Percentiles rank a stretch among this genome's conserved stretches.
phyloP scores from a whole-genome alignment of 2,888 invertebrate genomes.

The Noctua janthe region DNA sequence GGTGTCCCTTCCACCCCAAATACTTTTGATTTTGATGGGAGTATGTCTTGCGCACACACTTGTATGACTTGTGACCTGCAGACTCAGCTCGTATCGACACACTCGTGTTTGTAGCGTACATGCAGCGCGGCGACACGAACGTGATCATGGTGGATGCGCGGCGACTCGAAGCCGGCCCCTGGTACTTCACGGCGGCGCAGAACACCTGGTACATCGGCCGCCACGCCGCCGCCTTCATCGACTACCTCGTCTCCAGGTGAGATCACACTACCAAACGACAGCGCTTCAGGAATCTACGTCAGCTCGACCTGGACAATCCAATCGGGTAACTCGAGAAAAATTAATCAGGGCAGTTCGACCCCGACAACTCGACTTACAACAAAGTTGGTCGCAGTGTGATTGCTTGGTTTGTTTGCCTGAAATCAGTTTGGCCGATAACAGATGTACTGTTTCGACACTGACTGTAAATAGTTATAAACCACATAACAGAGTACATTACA shows the following conservation, averaged over 20 bases:
- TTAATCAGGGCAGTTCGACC: neutral
- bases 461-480: too few relatives aligned
- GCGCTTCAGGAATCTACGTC: too few relatives aligned
- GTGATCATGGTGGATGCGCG: constrained; percentile 91
- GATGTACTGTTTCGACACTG: too few relatives aligned
- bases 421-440: too few relatives aligned
- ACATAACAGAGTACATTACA: too few relatives aligned
- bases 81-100: neutral
- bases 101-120: constrained; percentile 84
- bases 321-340: neutral
- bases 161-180: constrained; percentile 91
- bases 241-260: constrained; percentile 90
- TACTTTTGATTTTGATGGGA: neutral
- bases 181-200: constrained; percentile 91
- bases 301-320: neutral
- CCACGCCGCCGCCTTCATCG: constrained; percentile 90
- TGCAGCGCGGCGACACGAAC: constrained; percentile 90
- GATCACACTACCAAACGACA: neutral
- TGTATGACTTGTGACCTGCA: neutral
- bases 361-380: neutral
- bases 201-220: constrained; percentile 91
- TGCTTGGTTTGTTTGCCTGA: neutral
- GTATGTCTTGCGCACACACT: neutral
- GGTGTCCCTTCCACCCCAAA: too few relatives aligned
- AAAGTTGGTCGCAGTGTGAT: neutral